Evolutionary conservation across 1,140 invertebrate species (phyloP).

Genomic region (Drosophila micromelanica): DNA sequence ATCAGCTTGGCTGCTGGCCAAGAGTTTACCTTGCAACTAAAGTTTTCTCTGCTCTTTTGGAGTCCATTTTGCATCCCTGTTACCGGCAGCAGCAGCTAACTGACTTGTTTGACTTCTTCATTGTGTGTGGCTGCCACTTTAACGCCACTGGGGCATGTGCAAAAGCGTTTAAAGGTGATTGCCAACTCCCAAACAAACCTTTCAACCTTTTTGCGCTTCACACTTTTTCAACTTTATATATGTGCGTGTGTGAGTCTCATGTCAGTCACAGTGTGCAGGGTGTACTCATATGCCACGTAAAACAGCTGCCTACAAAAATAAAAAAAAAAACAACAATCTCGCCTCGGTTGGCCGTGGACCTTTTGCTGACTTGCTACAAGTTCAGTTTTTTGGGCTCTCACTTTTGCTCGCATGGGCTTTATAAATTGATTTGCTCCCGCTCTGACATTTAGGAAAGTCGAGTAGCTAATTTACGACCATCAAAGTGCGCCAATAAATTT

Average conservation of each 20-base stretch:
- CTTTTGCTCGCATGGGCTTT: constrained; percentile 30
- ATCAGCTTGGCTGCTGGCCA: constrained; percentile 68
- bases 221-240: constrained; percentile 15
- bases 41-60: constrained; percentile 11
- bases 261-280: constrained; percentile 28
- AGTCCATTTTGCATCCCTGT: constrained; percentile 60
- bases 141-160: constrained; percentile 29
- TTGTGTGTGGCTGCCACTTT: constrained; percentile 47
- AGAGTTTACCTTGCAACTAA: constrained; percentile 21
- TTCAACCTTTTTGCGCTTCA: constrained; percentile 37
- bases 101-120: constrained; percentile 78
- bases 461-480: constrained; percentile 74
- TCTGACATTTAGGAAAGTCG: constrained; percentile 58
- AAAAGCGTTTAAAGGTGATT: constrained; percentile 57
- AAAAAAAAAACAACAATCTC: background rate
- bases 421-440: constrained; percentile 67
- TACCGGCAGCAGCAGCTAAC: constrained; percentile 44
- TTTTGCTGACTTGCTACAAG: constrained; percentile 21
- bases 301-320: constrained; percentile 8
- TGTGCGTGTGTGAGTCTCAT: constrained; percentile 2
- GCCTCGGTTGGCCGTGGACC: constrained; percentile 22
- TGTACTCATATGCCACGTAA: constrained; percentile 35
- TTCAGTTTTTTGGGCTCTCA: constrained; percentile 26
- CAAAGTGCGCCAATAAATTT: constrained; percentile 77
- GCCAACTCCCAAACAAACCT: constrained; percentile 22